These are phyloP conservation scores for Temnopleurus reevesii DNA, from an alignment of 53 echinoderm and acorn worm species.

Conservation along the genomic window DNA sequence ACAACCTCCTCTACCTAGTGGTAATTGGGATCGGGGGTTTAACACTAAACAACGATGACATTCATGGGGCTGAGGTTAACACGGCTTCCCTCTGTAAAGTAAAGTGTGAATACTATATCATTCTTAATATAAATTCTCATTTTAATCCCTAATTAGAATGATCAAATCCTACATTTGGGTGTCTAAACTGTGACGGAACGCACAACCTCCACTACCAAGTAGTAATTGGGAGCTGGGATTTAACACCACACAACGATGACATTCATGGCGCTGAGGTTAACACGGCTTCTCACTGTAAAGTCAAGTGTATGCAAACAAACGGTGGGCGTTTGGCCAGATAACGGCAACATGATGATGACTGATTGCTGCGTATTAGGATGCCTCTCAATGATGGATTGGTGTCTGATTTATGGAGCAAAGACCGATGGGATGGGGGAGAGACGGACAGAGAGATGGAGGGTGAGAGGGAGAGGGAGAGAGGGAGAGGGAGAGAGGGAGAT, in stretches of 20 bases:
- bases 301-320: slow-evolving; percentile 50
- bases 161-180: too few relatives aligned
- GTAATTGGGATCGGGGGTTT: neutral
- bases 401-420: slow-evolving; percentile 32
- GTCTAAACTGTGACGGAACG: too few relatives aligned
- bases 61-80: neutral
- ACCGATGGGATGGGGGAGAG: neutral
- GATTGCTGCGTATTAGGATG: slow-evolving; percentile 37
- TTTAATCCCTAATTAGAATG: too few relatives aligned
- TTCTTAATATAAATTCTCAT: too few relatives aligned
- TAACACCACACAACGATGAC: slow-evolving; percentile 3
- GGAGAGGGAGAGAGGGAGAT: neutral
- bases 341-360: slow-evolving; percentile 26
- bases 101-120: too few relatives aligned
- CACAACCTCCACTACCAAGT: neutral
- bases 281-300: neutral
- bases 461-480: neutral
- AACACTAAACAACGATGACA: neutral
- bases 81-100: neutral
- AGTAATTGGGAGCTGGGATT: slow-evolving; percentile 31
- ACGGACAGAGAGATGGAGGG: neutral
- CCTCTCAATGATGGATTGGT: slow-evolving; percentile 32
- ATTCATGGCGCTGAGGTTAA: slow-evolving; percentile 25
- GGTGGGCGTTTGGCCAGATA: slow-evolving; percentile 29
- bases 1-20: neutral